A percentile compares a stretch with the other conserved stretches of the same genome.
phyloP scores from a whole-genome alignment of 2,113 vertebrate species.

The Delphinus delphis region DNA sequence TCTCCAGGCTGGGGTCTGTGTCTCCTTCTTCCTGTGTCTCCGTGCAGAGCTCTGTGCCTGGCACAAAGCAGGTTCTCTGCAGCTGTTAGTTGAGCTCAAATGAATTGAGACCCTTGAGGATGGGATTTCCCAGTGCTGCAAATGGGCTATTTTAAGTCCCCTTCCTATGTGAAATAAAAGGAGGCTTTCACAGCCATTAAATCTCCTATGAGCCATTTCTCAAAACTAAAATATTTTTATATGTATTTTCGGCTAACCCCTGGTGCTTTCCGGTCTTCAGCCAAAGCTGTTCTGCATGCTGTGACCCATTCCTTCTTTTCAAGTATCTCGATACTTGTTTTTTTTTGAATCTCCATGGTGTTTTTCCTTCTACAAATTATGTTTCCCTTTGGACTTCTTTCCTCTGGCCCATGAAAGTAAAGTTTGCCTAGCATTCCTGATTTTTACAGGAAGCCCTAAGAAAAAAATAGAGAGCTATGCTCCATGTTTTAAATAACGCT shows the following conservation, averaged over 20 bases:
- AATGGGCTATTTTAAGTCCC: conserved; percentile 63
- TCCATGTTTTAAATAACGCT: conserved; percentile 21
- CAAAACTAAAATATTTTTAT: conserved; percentile 70
- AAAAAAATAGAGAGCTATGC: not conserved
- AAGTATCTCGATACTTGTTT: conserved; percentile 39
- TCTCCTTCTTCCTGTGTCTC: not conserved
- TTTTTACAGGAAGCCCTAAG: conserved; percentile 37
- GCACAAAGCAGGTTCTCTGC: not conserved
- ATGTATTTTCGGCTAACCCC: conserved; percentile 62
- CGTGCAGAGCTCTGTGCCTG: not conserved
- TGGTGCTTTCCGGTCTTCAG: conserved; percentile 61
- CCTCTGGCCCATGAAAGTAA: conserved; percentile 54
- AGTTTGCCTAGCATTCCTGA: conserved; percentile 26
- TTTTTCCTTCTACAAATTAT: conserved; percentile 72
- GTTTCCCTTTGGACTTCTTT: conserved; percentile 61
- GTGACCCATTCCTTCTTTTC: conserved; percentile 59
- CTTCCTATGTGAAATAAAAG: conserved; percentile 67
- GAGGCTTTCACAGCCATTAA: conserved; percentile 67
- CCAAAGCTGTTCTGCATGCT: conserved; percentile 6
- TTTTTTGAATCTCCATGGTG: conserved; percentile 59
- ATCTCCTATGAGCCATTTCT: conserved; percentile 71
- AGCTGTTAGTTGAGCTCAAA: not conserved
- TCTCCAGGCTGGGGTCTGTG: not conserved
- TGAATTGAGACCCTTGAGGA: conserved; percentile 54
- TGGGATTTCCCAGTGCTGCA: conserved; percentile 62